phyloP scores from a whole-genome alignment of 2,888 invertebrate species.

The Ormyrus pomaceus region DNA sequence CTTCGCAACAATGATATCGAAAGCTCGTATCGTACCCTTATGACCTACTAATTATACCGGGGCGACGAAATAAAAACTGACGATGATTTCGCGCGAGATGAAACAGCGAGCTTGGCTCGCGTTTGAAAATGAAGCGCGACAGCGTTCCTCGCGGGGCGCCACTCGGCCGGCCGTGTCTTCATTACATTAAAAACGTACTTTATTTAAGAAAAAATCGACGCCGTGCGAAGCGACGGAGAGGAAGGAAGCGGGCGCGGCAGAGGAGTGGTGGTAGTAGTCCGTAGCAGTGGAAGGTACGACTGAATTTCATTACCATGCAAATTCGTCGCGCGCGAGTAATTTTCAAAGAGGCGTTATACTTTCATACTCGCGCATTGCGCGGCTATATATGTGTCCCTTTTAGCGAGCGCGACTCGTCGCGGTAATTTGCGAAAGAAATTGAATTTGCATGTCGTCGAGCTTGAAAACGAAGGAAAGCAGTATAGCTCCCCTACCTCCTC shows the following conservation, averaged over 20 bases:
- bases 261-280: no score
- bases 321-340: slow-evolving; percentile 20
- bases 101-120: neutral
- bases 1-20: no score
- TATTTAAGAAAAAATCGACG: neutral
- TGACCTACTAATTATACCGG: no score
- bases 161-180: neutral
- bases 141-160: neutral
- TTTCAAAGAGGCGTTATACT: slow-evolving; percentile 15
- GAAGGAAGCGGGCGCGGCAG: no score
- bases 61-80: neutral
- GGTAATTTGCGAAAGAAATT: slow-evolving; percentile 34
- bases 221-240: no score
- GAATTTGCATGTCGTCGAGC: slow-evolving; percentile 14
- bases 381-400: no score
- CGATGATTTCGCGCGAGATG: neutral
- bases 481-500: no score
- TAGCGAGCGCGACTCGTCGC: no score
- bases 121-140: slow-evolving; percentile 24
- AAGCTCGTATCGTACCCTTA: no score
- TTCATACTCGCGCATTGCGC: neutral
- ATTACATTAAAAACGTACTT: neutral
- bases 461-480: neutral
- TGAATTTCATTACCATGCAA: slow-evolving; percentile 21
- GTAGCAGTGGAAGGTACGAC: no score